These are phyloP conservation scores for Chelonus formosanus DNA, from an alignment of 2,888 invertebrate species.

Conservation along the genomic window DNA sequence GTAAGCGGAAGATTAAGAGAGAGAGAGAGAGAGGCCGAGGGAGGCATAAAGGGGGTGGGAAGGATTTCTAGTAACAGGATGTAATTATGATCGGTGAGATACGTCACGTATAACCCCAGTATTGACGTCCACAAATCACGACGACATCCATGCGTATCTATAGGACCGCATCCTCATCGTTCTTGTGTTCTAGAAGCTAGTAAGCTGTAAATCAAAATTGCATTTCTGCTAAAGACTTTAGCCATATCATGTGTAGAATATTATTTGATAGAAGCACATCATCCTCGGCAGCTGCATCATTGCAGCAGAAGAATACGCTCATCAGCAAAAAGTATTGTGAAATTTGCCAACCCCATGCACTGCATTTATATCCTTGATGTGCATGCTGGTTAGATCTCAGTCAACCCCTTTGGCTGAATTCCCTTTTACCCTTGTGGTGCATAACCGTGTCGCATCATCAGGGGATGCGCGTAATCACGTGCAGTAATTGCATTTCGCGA, in stretches of 20 bases:
- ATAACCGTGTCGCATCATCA: conserved; percentile 38
- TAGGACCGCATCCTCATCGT: conserved; percentile 33
- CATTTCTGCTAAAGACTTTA: not conserved
- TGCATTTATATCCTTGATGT: not conserved
- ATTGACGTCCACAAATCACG: conserved; percentile 65
- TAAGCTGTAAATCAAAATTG: conserved; percentile 2
- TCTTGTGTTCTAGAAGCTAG: not conserved
- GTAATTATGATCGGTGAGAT: conserved; percentile 66
- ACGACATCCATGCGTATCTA: conserved; percentile 54
- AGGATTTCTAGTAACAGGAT: conserved; percentile 59
- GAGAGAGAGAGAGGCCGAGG: conserved; percentile 17
- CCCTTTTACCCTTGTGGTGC: conserved; percentile 27
- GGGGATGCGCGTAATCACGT: conserved; percentile 46
- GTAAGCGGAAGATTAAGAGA: conserved; percentile 14
- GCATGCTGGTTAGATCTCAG: not conserved
- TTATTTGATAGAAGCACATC: not conserved
- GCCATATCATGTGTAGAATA: not conserved
- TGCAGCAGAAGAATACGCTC: no score
- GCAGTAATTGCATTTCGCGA: conserved; percentile 60
- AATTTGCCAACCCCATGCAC: not conserved
- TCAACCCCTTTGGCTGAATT: conserved; percentile 10
- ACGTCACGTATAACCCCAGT: conserved; percentile 62
- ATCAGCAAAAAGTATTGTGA: no score
- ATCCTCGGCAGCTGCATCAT: no score
- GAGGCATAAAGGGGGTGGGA: conserved; percentile 36